A percentile compares a stretch with the other conserved stretches of the same genome.
Conservation (phyloP, 92 coral and sea anemone genomes). For the Micromussa lordhowensis region DNA sequence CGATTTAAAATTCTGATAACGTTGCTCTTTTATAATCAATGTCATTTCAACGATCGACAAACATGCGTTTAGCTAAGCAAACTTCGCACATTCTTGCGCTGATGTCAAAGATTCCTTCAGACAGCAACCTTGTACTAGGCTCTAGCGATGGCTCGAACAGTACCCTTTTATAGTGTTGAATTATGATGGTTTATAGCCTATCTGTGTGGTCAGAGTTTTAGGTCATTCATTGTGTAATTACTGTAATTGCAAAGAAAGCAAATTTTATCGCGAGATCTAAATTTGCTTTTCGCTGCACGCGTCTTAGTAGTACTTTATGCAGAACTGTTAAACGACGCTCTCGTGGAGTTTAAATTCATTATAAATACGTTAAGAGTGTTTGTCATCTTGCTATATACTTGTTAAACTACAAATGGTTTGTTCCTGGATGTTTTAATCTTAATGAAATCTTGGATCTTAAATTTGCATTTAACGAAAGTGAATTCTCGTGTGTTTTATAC, state of each 20-base stretch:
- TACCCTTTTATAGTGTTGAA: background rate
- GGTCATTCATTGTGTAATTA: background rate
- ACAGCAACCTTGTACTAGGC: background rate
- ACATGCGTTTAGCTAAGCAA: conserved; percentile 13
- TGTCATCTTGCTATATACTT: background rate
- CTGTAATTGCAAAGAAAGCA: background rate
- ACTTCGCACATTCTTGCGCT: background rate
- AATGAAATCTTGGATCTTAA: background rate
- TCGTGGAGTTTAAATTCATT: background rate
- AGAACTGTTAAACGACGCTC: background rate
- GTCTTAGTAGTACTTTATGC: background rate
- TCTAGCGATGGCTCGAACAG: background rate
- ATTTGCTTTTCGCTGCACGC: background rate
- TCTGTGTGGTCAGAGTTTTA: background rate
- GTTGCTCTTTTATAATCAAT: background rate
- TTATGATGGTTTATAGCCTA: background rate
- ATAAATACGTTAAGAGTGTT: background rate
- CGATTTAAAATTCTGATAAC: background rate
- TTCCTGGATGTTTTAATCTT: background rate
- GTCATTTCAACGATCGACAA: background rate
- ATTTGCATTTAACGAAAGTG: background rate
- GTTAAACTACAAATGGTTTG: background rate
- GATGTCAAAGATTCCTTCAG: background rate
- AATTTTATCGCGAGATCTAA: background rate
- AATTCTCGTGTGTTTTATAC: background rate